Evolutionary conservation across 64 coral and sea anemone species (phyloP), one percentile per base, ranked within the genome.

Genomic region (Hydrozoanthus tunicans): DNA sequence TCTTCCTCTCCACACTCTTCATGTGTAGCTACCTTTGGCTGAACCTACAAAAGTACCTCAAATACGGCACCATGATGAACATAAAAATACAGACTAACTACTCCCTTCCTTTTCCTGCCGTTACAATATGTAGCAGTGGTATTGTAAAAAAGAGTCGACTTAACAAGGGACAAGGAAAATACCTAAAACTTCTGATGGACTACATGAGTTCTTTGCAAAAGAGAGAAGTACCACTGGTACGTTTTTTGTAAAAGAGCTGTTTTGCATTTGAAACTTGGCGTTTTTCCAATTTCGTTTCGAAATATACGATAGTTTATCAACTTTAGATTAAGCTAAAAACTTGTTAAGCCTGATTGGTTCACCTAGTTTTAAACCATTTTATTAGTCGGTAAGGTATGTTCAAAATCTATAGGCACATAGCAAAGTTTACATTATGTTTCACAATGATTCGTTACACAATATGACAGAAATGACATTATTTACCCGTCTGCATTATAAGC

Each of bases 101-200:
- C 53, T 17, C 77, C 5, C 77, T 79, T n/a, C 77, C 77, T 57
- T 79, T 79, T 57, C 77, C 77, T 14, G 77, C 77, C 53, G 51
- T 79, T 14, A 79, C 77, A 7, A 4, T 79, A 3, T 79, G 77
- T 51, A 79, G 53, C 77, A 57, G 17, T 79, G 7, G 53, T 17
- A 0, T 4, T 0, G 5, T 57, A 56, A 79, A n/a, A 20, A 79
- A 57, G 53, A 79, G 77, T 57, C 51, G 53, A 7, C 77, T 79
- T 17, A 20, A 20, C 32, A 43, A 43, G 32, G 32, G 32, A 43
- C 32, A 43, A n/a, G 54, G 77, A 79, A 12, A 79, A 43, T 6
- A 6, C 5, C 15, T 79, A 15, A 23, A 79, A 57, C 4, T n/a
- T 6, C 13, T 79, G 14, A n/a, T 79, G 6, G 77, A 79, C 9